Evolutionary conservation across 2,797 vertebrate species (phyloP), one percentile per base, ranked within the genome.

Genomic region (Hypotaenidia okinawae): DNA sequence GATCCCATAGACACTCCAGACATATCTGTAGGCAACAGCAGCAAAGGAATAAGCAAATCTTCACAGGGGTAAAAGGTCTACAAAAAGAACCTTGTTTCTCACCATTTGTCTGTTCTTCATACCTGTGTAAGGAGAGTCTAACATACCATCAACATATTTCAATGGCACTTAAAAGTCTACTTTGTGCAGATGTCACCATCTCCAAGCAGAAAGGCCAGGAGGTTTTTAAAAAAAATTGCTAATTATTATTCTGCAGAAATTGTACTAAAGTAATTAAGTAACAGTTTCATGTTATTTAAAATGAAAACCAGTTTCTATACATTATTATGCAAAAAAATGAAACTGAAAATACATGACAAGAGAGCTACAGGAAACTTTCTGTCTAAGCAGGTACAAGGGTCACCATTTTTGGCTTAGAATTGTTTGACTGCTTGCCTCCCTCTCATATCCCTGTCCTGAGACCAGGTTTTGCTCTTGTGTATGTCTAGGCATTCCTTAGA

Each of bases 31-130:
- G 14, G 25, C 16, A 85, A 39, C 9, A 52, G 45, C 49, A 76
- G 18, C 1, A 6, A 54, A 66, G 17, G 16, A 51, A 13, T 17
- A 57, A 30, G 14, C 41, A 69, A 27, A 37, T 33, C 8, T 47
- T 67, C 1, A 2, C 10, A 49, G 27, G 18, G 58, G 49, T 55
- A 37, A 25, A 25, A 13, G 28, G 22, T 22, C 55, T 59, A 49
- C 0, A 0, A 10, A 49, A 33, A 13, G 27, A 28, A 63, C 21
- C 16, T 18, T 1, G 0, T 41, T 41, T 70, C 30, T 37, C 16
- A n/a, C 30, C 8, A 59, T 16, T 69, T 27, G 0, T n/a, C 43
- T 51, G 10, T 37, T 19, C 10, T 49, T 61, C 30, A 47, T 28
- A n/a, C 13, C 30, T 8, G 6, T 7, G 4, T 25, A 72, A 82